These are phyloP conservation scores for Pollimyrus isidori DNA, from an alignment of 2,113 vertebrate genomes.

Conservation along the genomic window DNA sequence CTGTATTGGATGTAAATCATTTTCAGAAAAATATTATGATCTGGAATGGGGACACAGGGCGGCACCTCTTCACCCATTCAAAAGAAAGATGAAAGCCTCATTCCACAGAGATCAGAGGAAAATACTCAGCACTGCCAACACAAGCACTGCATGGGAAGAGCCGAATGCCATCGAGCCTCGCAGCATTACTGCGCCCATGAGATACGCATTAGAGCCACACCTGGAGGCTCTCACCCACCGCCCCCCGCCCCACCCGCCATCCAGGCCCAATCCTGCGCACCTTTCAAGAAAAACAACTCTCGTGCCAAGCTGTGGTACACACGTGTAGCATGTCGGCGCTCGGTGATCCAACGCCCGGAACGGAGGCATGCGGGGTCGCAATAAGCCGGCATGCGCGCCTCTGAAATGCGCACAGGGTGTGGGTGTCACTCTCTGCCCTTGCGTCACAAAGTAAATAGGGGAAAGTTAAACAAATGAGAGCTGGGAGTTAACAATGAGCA, in stretches of 20 bases:
- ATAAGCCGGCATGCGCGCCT: constrained; percentile 18
- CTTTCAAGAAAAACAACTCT: constrained; percentile 49
- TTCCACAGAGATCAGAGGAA: constrained; percentile 62
- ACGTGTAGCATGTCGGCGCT: neutral
- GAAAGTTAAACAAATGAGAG: constrained; percentile 52
- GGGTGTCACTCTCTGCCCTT: constrained; percentile 43
- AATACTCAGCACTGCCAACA: constrained; percentile 68
- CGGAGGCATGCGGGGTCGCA: neutral
- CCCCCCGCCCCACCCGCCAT: constrained; percentile 20
- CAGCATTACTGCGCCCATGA: constrained; percentile 63
- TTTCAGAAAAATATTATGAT: constrained; percentile 57
- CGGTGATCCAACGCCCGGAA: constrained; percentile 10
- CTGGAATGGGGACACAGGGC: constrained; percentile 50
- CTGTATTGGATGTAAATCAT: constrained; percentile 51
- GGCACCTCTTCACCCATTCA: constrained; percentile 51
- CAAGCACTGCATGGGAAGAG: constrained; percentile 77
- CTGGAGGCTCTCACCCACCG: constrained; percentile 54
- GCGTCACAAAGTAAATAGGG: constrained; percentile 37
- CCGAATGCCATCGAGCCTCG: constrained; percentile 66
- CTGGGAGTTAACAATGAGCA: constrained; percentile 55
- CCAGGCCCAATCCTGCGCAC: constrained; percentile 42
- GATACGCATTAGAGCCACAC: constrained; percentile 56
- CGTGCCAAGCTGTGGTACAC: constrained; percentile 41
- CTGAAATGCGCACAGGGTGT: constrained; percentile 5
- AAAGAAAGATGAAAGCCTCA: constrained; percentile 64